Evolutionary conservation across 2,797 vertebrate species (phyloP), one percentile per base, ranked within the genome.

Genomic region (Channallabes apus): DNA sequence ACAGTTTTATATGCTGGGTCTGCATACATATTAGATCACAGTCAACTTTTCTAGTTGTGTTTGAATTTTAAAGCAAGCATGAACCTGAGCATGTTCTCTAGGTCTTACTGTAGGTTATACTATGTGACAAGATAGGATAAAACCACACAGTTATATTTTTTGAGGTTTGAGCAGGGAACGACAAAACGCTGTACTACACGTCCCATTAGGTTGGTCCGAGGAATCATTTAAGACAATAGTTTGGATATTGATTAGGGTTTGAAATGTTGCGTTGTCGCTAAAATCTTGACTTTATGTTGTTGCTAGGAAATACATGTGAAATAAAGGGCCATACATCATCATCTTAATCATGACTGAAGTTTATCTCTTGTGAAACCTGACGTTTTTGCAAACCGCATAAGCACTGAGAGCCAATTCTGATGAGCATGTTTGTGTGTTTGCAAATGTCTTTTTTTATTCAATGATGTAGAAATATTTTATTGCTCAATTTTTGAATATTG

Each of bases 31-130:
- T 24, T 59, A 59, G 29, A 78, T 38, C 35, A 35, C 35, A 27
- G n/a, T 75, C 46, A 51, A 18, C 24, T 75, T 75, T 75, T 75
- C 72, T 12, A 75, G 46, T 73, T 51, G 38, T 72, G 73, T 32
- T 76, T 59, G 75, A 11, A 11, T 76, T 56, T 76, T 32, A 32
- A 20, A 77, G 54, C 54, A 35, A 17, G 15, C 29, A 4, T 14
- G 9, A 59, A 77, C 22, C 6, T 17, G 72, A 56, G 27, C 15
- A 1, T 29, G 17, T 56, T 20, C 11, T 32, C 7, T 1, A 32
- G 3, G 8, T 29, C n/a, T 56, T 27, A 29, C 11, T 8, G 46
- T 11, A 46, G 46, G 46, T 46, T 46, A 8, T 22, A 3, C 0
- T 18, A 69, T 38, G 11, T 69, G 67, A 69, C 67, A 69, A 18